A percentile compares a stretch with the other conserved stretches of the same genome.
Conservation (phyloP, 2,797 vertebrate species). For the Cichlasoma orientale region DNA sequence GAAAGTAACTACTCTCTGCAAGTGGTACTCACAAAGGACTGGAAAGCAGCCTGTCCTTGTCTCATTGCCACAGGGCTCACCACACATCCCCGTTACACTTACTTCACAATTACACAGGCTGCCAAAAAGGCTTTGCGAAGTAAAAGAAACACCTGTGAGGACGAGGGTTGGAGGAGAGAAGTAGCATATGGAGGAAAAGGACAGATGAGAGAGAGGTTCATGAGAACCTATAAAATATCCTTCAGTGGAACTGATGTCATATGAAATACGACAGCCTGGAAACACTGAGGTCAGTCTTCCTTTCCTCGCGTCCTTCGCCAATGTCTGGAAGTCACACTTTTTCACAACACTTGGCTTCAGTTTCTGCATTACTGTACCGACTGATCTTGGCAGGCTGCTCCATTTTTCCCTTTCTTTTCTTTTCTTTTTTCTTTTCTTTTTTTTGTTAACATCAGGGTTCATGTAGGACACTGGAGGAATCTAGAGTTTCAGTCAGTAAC, state of each 20-base stretch:
- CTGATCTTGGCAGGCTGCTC: slow-evolving; percentile 31
- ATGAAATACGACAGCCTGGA: slow-evolving; percentile 48
- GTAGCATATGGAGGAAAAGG: not conserved
- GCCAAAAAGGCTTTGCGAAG: not conserved
- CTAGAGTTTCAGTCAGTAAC: slow-evolving; percentile 14
- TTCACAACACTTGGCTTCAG: slow-evolving; percentile 14
- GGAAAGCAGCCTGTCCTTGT: slow-evolving; percentile 21
- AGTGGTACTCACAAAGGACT: slow-evolving; percentile 5
- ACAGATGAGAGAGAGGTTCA: slow-evolving; percentile 3
- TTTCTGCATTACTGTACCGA: slow-evolving; percentile 30
- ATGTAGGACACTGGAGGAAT: slow-evolving; percentile 49
- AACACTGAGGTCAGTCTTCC: slow-evolving; percentile 56
- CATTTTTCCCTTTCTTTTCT: not conserved
- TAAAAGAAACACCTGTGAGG: slow-evolving; percentile 28
- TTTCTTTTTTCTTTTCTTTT: not conserved
- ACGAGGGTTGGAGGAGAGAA: slow-evolving; percentile 2
- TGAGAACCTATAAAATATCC: slow-evolving; percentile 24
- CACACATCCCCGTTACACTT: not conserved
- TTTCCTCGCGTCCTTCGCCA: slow-evolving; percentile 38
- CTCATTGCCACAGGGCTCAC: slow-evolving; percentile 9
- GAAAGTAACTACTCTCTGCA: slow-evolving; percentile 11
- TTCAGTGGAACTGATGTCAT: slow-evolving; percentile 51
- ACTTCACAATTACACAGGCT: not conserved
- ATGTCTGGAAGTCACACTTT: slow-evolving; percentile 31
- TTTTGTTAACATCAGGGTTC: slow-evolving; percentile 31